These are phyloP conservation scores for Struthidea cinerea DNA, from an alignment of 2,113 vertebrate species.

Conservation along the genomic window DNA sequence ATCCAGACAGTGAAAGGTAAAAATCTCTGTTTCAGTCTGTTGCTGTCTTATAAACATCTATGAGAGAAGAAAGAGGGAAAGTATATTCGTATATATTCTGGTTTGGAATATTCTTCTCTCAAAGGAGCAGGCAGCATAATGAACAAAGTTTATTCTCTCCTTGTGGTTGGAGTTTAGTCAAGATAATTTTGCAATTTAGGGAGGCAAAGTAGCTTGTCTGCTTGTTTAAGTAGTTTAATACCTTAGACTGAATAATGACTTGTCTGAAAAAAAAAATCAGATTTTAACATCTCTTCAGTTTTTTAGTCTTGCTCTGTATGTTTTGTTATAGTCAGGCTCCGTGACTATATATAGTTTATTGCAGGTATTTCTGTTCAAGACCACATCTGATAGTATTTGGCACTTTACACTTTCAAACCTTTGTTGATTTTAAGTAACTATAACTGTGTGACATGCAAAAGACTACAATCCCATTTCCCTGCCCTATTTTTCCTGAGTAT, in stretches of 20 bases:
- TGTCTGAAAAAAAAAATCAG: not conserved
- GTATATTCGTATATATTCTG: not conserved
- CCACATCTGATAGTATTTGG: not conserved
- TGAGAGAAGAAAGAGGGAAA: not conserved
- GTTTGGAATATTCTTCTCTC: not conserved
- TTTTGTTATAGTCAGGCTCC: not conserved
- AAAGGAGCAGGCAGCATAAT: not conserved
- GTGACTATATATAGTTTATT: not conserved
- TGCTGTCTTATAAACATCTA: not conserved
- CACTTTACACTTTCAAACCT: not conserved
- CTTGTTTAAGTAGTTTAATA: not conserved
- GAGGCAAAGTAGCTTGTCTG: not conserved
- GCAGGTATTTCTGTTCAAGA: not conserved
- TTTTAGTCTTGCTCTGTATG: not conserved
- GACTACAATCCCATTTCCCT: not conserved
- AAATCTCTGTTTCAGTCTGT: not conserved
- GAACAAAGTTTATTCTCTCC: not conserved
- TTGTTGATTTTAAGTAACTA: not conserved
- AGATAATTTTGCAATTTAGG: not conserved
- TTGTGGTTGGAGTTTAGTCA: not conserved
- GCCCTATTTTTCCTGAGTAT: not conserved
- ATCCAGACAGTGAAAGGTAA: not conserved
- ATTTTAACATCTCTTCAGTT: not conserved
- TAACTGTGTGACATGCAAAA: not conserved
- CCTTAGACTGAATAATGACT: not conserved